Evolutionary conservation across 2,797 vertebrate species (phyloP).

Genomic region (Oryzias sinensis): DNA sequence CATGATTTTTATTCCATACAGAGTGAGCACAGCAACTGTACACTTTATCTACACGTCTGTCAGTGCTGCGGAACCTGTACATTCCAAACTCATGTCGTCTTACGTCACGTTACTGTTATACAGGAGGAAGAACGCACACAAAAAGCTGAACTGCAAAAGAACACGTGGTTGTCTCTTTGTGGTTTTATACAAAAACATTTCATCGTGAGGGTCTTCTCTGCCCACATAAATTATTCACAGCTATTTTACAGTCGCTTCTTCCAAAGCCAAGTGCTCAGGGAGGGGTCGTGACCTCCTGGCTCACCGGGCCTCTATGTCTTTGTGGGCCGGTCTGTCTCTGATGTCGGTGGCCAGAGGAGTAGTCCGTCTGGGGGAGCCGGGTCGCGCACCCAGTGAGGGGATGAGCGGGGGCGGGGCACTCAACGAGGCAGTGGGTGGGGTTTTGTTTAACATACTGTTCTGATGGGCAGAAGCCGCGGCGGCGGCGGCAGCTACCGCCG

Average conservation of each 20-base stretch:
- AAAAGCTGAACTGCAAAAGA: slow-evolving; percentile 78
- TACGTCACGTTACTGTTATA: slow-evolving; percentile 70
- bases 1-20: slow-evolving; percentile 81
- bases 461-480: slow-evolving; percentile 82
- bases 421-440: slow-evolving; percentile 89
- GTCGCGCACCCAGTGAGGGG: slow-evolving; percentile 86
- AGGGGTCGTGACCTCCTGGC: slow-evolving; percentile 31
- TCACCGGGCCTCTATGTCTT: slow-evolving; percentile 97
- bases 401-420: slow-evolving; percentile 96
- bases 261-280: slow-evolving; percentile 77
- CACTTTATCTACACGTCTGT: slow-evolving; percentile 86
- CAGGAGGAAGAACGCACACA: slow-evolving; percentile 78
- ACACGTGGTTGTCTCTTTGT: slow-evolving; percentile 59
- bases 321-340: slow-evolving; percentile 91
- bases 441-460: slow-evolving; percentile 93
- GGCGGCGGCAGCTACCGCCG: slow-evolving; percentile 30
- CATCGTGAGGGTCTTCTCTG: slow-evolving; percentile 27
- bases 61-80: slow-evolving; percentile 74
- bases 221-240: slow-evolving; percentile 76
- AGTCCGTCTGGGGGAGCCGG: slow-evolving; percentile 93
- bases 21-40: slow-evolving; percentile 83
- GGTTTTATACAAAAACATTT: slow-evolving; percentile 71
- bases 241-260: slow-evolving; percentile 75
- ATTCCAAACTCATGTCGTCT: slow-evolving; percentile 60
- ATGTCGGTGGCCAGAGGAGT: slow-evolving; percentile 90